phyloP scores from a whole-genome alignment of 2,113 vertebrate genomes.

The Ciconia boyciana region DNA sequence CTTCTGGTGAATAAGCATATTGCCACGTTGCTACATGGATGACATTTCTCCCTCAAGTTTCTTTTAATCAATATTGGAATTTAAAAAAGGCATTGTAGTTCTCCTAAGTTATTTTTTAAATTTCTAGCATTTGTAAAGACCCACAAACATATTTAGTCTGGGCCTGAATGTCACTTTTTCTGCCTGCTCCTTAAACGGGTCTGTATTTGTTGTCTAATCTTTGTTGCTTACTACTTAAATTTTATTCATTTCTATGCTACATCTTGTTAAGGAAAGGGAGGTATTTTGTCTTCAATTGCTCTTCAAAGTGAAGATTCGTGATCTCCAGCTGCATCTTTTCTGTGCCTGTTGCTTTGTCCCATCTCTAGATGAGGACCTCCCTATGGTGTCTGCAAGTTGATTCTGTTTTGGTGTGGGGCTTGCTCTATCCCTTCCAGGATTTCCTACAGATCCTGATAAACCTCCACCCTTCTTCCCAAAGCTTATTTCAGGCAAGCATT shows the following conservation, averaged over 20 bases:
- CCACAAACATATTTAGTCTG: fast-evolving
- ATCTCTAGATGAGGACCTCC: not conserved
- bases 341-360: not conserved
- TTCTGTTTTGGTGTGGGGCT: not conserved
- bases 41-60: not conserved
- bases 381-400: not conserved
- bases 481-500: not conserved
- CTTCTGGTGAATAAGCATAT: not conserved
- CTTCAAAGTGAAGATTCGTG: not conserved
- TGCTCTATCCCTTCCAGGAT: not conserved
- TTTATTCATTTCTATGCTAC: not conserved
- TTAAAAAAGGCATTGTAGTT: not conserved
- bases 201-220: not conserved
- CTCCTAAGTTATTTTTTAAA: not conserved
- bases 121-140: not conserved
- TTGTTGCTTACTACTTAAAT: not conserved
- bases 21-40: not conserved
- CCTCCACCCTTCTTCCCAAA: not conserved
- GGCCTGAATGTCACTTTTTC: not conserved
- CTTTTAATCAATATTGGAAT: not conserved
- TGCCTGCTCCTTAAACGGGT: not conserved
- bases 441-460: not conserved
- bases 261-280: not conserved
- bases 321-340: not conserved
- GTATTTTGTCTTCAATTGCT: not conserved